A percentile compares a stretch with the other conserved stretches of the same genome.
Evolutionary conservation across 2,113 vertebrate species (phyloP).

Genomic region (Romanogobio albipinnatus): DNA sequence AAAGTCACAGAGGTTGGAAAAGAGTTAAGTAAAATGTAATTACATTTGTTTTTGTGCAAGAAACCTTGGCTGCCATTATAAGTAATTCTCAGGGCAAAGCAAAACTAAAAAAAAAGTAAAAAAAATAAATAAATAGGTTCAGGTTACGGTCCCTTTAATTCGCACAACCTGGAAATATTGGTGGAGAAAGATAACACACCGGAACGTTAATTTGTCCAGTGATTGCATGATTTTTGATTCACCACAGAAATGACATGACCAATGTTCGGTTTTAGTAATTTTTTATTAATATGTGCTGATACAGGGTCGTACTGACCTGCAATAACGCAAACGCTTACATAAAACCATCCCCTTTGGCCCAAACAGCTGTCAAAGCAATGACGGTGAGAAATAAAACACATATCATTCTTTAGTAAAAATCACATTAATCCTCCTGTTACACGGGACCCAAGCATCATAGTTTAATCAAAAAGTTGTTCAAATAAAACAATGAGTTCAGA

Average conservation of each 20-base stretch:
- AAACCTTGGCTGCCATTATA: background rate
- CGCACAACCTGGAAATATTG: background rate
- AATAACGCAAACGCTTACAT: constrained; percentile 71
- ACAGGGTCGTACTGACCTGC: constrained; percentile 74
- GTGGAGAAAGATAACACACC: background rate
- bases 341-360: constrained; percentile 71
- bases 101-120: background rate
- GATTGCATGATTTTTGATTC: background rate
- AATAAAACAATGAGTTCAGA: constrained; percentile 40
- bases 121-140: background rate
- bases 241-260: constrained; percentile 32
- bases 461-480: constrained; percentile 32
- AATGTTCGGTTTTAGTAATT: constrained; percentile 60
- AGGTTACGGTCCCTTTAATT: background rate
- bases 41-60: background rate
- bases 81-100: background rate
- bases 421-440: constrained; percentile 57
- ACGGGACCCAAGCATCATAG: constrained; percentile 62
- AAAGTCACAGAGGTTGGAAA: background rate
- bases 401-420: constrained; percentile 61
- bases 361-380: constrained; percentile 71
- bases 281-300: constrained; percentile 78
- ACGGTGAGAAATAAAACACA: constrained; percentile 57
- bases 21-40: background rate
- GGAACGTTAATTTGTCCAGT: constrained; percentile 9